A percentile compares a stretch with the other conserved stretches of the same genome.
These are phyloP conservation scores for Loriculus beryllinus DNA, from an alignment of 2,797 vertebrate genomes.

Conservation along the genomic window DNA sequence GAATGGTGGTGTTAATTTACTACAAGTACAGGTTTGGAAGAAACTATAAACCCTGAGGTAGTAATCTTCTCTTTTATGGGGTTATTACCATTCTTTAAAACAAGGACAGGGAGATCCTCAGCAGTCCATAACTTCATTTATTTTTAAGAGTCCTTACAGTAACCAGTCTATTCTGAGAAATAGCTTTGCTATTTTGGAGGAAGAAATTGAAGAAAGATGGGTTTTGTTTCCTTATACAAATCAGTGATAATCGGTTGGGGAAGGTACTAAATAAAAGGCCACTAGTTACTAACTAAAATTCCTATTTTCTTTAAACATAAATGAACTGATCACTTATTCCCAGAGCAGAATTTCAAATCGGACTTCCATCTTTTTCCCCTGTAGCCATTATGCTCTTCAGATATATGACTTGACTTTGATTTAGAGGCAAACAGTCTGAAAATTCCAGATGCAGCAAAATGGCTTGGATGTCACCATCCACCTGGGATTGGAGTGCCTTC, in stretches of 20 bases:
- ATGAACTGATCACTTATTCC: background rate
- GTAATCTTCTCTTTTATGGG: background rate
- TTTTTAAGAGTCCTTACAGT: conserved; percentile 5
- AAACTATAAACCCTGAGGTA: background rate
- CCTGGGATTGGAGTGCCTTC: background rate
- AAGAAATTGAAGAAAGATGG: conserved; percentile 9
- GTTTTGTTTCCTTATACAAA: background rate
- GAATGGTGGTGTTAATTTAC: background rate
- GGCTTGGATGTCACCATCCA: background rate
- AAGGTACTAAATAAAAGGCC: background rate
- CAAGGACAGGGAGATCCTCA: background rate
- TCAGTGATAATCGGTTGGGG: background rate
- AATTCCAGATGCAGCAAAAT: background rate
- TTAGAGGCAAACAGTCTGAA: background rate
- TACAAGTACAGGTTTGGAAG: background rate
- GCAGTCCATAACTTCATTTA: background rate
- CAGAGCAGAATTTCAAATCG: background rate
- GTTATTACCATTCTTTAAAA: background rate
- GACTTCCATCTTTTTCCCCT: background rate
- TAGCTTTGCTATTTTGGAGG: background rate
- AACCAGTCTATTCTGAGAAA: conserved; percentile 35
- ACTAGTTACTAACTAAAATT: background rate
- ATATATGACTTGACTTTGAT: background rate
- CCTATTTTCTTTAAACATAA: accelerated
- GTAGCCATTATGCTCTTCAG: background rate